Conservation (phyloP, 2,113 vertebrate genomes). For the Hydrolagus affinis region DNA sequence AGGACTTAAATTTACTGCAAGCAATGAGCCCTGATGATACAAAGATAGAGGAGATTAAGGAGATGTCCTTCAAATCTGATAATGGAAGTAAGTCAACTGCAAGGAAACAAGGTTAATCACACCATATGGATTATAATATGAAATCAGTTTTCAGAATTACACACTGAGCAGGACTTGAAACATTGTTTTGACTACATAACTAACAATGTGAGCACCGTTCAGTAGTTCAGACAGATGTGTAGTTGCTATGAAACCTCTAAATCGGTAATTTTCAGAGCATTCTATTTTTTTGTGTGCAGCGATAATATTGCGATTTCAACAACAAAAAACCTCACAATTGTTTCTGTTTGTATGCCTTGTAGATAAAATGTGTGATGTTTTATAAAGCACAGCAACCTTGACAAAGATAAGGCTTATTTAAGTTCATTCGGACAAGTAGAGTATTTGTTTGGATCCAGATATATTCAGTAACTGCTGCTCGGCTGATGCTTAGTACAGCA, state of each 20-base stretch:
- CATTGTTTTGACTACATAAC: not conserved
- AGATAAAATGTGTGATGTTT: not conserved
- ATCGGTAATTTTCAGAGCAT: not conserved
- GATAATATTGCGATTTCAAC: too few species aligned
- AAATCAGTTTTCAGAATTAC: not conserved
- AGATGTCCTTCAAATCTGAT: conserved; percentile 20
- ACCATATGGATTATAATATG: not conserved
- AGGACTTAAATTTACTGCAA: conserved; percentile 17
- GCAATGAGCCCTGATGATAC: conserved; percentile 12
- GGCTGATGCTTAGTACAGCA: not conserved
- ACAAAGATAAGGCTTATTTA: not conserved
- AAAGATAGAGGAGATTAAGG: conserved; percentile 21
- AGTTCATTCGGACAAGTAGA: not conserved
- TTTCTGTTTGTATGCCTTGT: not conserved
- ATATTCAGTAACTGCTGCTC: not conserved
- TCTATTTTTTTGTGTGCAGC: not conserved
- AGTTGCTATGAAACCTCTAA: not conserved
- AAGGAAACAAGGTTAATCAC: conserved; percentile 8
- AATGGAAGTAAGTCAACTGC: conserved; percentile 13
- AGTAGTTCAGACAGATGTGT: not conserved
- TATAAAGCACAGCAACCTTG: not conserved
- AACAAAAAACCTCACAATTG: too few species aligned
- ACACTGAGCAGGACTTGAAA: not conserved
- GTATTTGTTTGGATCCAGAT: not conserved
- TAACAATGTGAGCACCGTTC: not conserved